These are phyloP conservation scores for Acropternis orthonyx DNA, from an alignment of 2,797 vertebrate species.

Conservation along the genomic window DNA sequence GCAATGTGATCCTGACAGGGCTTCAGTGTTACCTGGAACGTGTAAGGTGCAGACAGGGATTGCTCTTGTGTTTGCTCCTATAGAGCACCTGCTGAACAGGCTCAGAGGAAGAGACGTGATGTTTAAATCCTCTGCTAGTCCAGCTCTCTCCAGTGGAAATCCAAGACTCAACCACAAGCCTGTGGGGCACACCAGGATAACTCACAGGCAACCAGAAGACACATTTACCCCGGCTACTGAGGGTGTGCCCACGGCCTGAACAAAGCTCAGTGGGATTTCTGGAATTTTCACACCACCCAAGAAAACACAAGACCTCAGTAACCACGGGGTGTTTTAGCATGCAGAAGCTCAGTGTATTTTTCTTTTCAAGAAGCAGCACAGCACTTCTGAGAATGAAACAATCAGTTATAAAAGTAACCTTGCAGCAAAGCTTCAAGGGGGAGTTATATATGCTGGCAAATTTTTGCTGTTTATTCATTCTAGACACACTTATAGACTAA, in stretches of 20 bases:
- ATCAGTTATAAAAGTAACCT: conserved; percentile 67
- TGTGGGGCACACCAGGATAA: background rate
- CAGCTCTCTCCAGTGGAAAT: background rate
- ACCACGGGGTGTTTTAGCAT: background rate
- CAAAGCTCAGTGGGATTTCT: background rate
- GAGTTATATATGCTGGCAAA: conserved; percentile 53
- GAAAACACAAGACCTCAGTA: background rate
- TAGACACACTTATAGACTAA: conserved; percentile 66
- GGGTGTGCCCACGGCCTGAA: background rate
- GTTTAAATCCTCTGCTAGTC: background rate
- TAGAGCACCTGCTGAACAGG: background rate
- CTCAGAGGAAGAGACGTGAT: background rate
- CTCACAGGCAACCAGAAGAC: background rate
- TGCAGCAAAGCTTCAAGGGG: conserved; percentile 63
- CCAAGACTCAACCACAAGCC: background rate
- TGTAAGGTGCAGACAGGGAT: background rate
- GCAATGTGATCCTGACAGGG: background rate
- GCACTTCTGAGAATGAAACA: conserved; percentile 56
- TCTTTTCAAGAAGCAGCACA: conserved; percentile 11
- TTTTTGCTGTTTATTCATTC: conserved; percentile 69
- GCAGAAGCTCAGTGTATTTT: conserved; percentile 23
- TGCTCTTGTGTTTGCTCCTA: background rate
- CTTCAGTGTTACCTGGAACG: background rate
- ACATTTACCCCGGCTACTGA: background rate
- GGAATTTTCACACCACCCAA: background rate